Conservation (phyloP, 2,797 vertebrate species). For the Macropus fuliginosus region DNA sequence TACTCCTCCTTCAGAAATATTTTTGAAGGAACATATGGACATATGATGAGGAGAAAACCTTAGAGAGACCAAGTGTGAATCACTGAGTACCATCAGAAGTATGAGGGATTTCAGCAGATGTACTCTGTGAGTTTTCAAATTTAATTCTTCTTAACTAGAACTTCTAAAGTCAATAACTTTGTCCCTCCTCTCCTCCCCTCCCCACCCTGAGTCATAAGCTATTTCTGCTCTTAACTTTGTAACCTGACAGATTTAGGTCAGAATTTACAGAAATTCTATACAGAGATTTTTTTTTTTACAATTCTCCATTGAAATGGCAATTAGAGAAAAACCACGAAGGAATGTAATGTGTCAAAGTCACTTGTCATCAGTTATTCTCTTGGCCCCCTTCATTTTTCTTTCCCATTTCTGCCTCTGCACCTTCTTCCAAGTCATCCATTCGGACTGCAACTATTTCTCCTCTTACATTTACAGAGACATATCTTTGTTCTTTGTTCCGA, state of each 20-base stretch:
- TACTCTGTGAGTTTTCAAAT: slow-evolving; percentile 9
- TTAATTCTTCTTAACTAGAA: slow-evolving; percentile 30
- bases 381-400: slow-evolving; percentile 21
- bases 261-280: slow-evolving; percentile 48
- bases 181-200: slow-evolving; percentile 1
- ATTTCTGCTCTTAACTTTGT: slow-evolving; percentile 18
- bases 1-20: neutral
- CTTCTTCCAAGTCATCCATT: slow-evolving; percentile 37
- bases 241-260: slow-evolving; percentile 44
- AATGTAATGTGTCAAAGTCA: slow-evolving; percentile 28
- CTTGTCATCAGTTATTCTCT: slow-evolving; percentile 53
- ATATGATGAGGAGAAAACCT: neutral
- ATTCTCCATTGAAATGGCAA: slow-evolving; percentile 35
- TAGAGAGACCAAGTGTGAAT: slow-evolving; percentile 26
- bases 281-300: slow-evolving; percentile 37
- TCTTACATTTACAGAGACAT: slow-evolving; percentile 18
- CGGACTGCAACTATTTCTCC: slow-evolving; percentile 32
- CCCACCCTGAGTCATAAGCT: slow-evolving; percentile 34
- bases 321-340: slow-evolving; percentile 36
- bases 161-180: slow-evolving; percentile 30
- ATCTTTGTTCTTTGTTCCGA: slow-evolving; percentile 17
- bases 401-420: slow-evolving; percentile 17
- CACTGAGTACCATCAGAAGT: slow-evolving; percentile 52
- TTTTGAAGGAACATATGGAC: neutral
- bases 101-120: slow-evolving; percentile 1